Base-by-base conservation (phyloP, 2,888 invertebrate species). In the Drosophila kanekoi region DNA sequence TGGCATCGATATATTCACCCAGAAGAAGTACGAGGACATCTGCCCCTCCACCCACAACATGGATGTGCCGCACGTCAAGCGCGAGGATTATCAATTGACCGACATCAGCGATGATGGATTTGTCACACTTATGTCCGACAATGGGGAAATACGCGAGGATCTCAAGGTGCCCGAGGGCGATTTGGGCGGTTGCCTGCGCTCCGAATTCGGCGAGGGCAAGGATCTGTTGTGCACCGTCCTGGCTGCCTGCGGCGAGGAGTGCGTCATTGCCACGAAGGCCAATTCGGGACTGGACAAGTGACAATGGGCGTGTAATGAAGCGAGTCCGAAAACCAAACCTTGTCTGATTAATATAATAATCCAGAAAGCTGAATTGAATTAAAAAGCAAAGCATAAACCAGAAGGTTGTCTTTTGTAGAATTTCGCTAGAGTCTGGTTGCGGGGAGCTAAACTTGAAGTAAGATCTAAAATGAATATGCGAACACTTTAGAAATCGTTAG, bases 21-120 rank as follows among this genome's bases (percentile, higher is more conserved):
- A 95, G 81, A 95, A 94, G 90, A 95, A 94, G 93, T 94, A 98
- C 93, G 99, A 99, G 94, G 99, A 99, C 95, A 99, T 99, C 90
- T 99, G 99, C 93, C 99, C 99, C 78, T 99, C 99, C 64, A 99
- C 99, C 93, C 99, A 99, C 94, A 99, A 99, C 94, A 99, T 99
- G 99, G 98, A 99, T 93, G 99, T 99, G 82, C 99, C 99, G 68
- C 97, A 98, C 93, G 99, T 99, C 75, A 98, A 97, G 94, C 97
- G 99, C 92, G 98, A 97, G 93, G 99, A 99, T 93, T 99, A 98
- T 94, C 98, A 98, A 94, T 94, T 98, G 92, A 96, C 98, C 88
- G 98, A 98, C 93, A 97, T 98, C 90, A 92, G 92, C 54, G 98
- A 97, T 93, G 99, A 99, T 92, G 96, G 96, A 85, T 99, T 96